A percentile compares a stretch with the other conserved stretches of the same genome.
phyloP scores from a whole-genome alignment of 1,140 invertebrate genomes.

The Eubasilissa regina region DNA sequence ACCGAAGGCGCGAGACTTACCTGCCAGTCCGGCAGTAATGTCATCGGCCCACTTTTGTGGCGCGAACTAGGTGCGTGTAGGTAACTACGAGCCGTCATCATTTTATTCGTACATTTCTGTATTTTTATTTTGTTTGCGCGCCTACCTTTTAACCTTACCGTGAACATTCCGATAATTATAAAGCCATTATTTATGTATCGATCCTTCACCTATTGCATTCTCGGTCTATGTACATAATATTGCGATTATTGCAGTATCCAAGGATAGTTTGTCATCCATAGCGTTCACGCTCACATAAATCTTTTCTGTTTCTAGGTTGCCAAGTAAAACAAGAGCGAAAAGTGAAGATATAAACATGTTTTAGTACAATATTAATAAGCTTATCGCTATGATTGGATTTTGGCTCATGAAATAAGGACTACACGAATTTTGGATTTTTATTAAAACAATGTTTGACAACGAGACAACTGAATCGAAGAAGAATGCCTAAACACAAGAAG shows the following conservation, averaged over 20 bases:
- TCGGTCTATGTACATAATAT: constrained; percentile 7
- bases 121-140: constrained; percentile 38
- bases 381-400: constrained; percentile 54
- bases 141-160: constrained; percentile 41
- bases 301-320: constrained; percentile 36
- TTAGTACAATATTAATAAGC: constrained; percentile 51
- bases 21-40: constrained; percentile 39
- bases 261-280: constrained; percentile 52
- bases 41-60: constrained; percentile 54
- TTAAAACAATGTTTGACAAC: constrained; percentile 47
- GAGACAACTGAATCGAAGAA: constrained; percentile 49
- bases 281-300: constrained; percentile 30
- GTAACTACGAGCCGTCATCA: constrained; percentile 31
- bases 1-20: constrained; percentile 37
- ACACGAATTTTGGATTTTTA: constrained; percentile 52
- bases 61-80: constrained; percentile 47
- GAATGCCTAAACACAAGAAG: constrained; percentile 54
- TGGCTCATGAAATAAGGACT: constrained; percentile 57
- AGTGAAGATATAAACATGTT: constrained; percentile 59
- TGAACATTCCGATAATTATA: too few species aligned
- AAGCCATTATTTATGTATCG: constrained; percentile 31
- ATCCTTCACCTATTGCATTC: constrained; percentile 26
- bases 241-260: constrained; percentile 38
- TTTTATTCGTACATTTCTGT: constrained; percentile 1
- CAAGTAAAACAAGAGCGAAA: constrained; percentile 39